Percentiles rank a stretch among this genome's conserved stretches.
Evolutionary conservation across 2,113 vertebrate species (phyloP).

Genomic region (Ramphastos sulfuratus): DNA sequence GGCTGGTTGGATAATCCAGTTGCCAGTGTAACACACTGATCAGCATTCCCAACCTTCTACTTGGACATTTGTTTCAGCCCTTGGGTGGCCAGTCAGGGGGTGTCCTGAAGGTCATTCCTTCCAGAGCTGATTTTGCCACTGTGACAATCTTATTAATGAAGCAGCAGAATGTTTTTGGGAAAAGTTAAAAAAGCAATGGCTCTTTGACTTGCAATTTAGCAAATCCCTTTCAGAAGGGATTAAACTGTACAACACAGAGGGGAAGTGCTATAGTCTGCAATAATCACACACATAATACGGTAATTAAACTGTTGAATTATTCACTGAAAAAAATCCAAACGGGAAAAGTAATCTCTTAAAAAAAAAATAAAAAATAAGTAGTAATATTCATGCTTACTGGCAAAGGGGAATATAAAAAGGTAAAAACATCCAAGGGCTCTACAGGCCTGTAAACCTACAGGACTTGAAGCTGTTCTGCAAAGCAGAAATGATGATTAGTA

Average conservation of each 20-base stretch:
- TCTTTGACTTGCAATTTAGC: not conserved
- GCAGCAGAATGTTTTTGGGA: not conserved
- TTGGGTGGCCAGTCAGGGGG: not conserved
- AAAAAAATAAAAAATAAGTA: not conserved
- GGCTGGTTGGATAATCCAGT: not conserved
- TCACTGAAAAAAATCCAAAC: not conserved
- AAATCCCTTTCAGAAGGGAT: not conserved
- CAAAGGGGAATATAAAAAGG: not conserved
- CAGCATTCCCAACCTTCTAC: not conserved
- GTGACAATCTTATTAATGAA: not conserved
- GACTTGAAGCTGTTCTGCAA: slow-evolving; percentile 32
- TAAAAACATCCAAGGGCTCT: not conserved
- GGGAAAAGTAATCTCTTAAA: slow-evolving; percentile 31
- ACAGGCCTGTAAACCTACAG: slow-evolving; percentile 14
- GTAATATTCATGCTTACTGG: not conserved
- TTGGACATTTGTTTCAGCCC: not conserved
- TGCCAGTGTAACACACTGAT: not conserved
- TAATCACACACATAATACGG: not conserved
- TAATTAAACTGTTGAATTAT: not conserved
- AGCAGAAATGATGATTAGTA: slow-evolving; percentile 49
- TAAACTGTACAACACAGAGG: not conserved
- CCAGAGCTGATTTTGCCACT: not conserved
- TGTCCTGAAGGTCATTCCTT: slow-evolving; percentile 11
- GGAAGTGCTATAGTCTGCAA: not conserved
- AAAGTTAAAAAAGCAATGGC: not conserved